Evolutionary conservation across 2,797 vertebrate species (phyloP).

Genomic region (Spinibarbus caldwelli): DNA sequence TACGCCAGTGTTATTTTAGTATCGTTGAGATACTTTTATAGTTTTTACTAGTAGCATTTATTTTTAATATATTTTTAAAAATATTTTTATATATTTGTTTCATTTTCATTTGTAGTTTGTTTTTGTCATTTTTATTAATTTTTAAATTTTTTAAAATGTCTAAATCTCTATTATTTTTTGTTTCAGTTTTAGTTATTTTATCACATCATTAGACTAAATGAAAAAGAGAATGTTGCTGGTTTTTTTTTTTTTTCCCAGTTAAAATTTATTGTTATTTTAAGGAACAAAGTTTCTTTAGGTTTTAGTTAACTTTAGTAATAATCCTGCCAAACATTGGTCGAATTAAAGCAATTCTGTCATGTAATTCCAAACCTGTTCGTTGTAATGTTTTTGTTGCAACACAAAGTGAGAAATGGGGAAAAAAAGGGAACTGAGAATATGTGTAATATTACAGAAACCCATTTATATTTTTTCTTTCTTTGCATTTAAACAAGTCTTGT

Average conservation of each 20-base stretch:
- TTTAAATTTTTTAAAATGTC: too few species aligned
- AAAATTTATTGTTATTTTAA: too few species aligned
- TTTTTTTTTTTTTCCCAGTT: too few species aligned
- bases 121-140: not conserved
- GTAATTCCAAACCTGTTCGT: not conserved
- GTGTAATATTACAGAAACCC: not conserved
- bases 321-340: not conserved
- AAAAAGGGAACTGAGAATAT: not conserved
- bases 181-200: not conserved
- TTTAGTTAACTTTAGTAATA: not conserved
- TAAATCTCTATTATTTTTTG: too few species aligned
- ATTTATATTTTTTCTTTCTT: not conserved
- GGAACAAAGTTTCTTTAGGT: too few species aligned
- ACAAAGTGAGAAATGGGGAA: not conserved
- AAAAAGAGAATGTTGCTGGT: too few species aligned
- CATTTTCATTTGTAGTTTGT: not conserved
- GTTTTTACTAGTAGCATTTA: not conserved
- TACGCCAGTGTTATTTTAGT: constrained; percentile 8
- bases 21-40: too few species aligned
- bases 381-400: not conserved
- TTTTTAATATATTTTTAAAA: too few species aligned
- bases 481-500: not conserved
- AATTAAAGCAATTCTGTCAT: not conserved
- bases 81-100: not conserved
- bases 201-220: not conserved